A percentile compares a stretch with the other conserved stretches of the same genome.
These are phyloP conservation scores for Amiota mariae DNA, from an alignment of 2,888 invertebrate genomes.

Conservation along the genomic window DNA sequence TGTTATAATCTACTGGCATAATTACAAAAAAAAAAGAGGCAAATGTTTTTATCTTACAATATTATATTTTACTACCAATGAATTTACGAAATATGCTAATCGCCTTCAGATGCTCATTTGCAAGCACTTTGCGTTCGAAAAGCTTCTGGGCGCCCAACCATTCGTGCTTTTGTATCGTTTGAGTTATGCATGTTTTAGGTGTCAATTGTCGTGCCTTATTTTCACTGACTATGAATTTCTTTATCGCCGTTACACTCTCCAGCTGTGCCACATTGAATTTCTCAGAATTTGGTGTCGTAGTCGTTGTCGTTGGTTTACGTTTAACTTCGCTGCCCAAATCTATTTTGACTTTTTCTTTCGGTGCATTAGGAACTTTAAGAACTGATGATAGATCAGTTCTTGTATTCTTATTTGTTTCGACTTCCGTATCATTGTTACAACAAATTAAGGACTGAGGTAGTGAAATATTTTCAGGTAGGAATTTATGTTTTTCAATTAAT, in stretches of 20 bases:
- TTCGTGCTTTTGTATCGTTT: slow-evolving; percentile 61
- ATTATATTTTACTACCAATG: slow-evolving; percentile 58
- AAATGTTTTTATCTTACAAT: background rate
- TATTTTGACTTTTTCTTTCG: slow-evolving; percentile 27
- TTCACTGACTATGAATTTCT: slow-evolving; percentile 63
- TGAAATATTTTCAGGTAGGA: slow-evolving; percentile 44
- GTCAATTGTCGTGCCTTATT: slow-evolving; percentile 54
- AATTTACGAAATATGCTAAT: slow-evolving; percentile 67
- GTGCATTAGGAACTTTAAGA: slow-evolving; percentile 34
- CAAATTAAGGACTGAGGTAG: slow-evolving; percentile 50
- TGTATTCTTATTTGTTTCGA: background rate
- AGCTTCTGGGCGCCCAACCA: slow-evolving; percentile 66
- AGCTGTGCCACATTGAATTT: slow-evolving; percentile 53
- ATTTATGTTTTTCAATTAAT: slow-evolving; percentile 47
- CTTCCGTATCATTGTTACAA: background rate
- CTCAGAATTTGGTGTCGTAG: background rate
- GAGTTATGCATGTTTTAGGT: slow-evolving; percentile 54
- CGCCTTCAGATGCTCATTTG: slow-evolving; percentile 60
- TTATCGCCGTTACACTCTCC: slow-evolving; percentile 57
- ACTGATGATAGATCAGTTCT: slow-evolving; percentile 39
- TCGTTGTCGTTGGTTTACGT: slow-evolving; percentile 25
- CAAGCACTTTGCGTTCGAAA: slow-evolving; percentile 60
- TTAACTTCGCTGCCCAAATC: slow-evolving; percentile 55
- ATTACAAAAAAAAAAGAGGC: background rate
- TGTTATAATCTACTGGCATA: background rate